Percentiles rank a stretch among this genome's conserved stretches.
Evolutionary conservation across 2,113 vertebrate species (phyloP).

Genomic region (Hippocampus comes): DNA sequence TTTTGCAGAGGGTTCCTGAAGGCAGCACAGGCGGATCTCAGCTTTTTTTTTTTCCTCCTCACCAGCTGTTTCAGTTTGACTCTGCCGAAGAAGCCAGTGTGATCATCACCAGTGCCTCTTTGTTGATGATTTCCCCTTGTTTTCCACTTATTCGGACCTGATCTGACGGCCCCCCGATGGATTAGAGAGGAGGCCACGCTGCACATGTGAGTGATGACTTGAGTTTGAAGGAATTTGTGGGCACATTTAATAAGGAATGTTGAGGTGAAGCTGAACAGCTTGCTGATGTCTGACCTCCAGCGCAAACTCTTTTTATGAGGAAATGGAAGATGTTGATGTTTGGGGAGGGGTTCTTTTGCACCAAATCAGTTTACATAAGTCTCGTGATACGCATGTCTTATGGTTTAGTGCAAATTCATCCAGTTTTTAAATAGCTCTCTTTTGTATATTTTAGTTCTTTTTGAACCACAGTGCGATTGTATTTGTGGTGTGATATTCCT

Average conservation of each 20-base stretch:
- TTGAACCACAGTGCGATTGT: no score
- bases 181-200: constrained; percentile 14
- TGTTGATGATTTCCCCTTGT: neutral
- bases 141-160: neutral
- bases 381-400: neutral
- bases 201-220: constrained; percentile 27
- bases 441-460: neutral
- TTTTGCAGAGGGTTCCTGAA: constrained; percentile 24
- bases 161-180: constrained; percentile 22
- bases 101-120: neutral
- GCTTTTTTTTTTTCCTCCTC: neutral
- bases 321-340: constrained; percentile 1
- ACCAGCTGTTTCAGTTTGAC: constrained; percentile 17
- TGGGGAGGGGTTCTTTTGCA: neutral
- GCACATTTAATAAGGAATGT: neutral
- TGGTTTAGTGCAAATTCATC: neutral
- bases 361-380: neutral
- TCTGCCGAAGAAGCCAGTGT: neutral
- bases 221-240: neutral
- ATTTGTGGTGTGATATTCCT: neutral
- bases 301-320: neutral
- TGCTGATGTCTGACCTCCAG: constrained; percentile 20
- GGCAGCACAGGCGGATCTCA: constrained; percentile 34
- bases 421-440: neutral
- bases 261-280: constrained; percentile 32